A percentile compares a stretch with the other conserved stretches of the same genome.
phyloP scores from a whole-genome alignment of 1,140 invertebrate genomes.

The Aporrectodea caliginosa region DNA sequence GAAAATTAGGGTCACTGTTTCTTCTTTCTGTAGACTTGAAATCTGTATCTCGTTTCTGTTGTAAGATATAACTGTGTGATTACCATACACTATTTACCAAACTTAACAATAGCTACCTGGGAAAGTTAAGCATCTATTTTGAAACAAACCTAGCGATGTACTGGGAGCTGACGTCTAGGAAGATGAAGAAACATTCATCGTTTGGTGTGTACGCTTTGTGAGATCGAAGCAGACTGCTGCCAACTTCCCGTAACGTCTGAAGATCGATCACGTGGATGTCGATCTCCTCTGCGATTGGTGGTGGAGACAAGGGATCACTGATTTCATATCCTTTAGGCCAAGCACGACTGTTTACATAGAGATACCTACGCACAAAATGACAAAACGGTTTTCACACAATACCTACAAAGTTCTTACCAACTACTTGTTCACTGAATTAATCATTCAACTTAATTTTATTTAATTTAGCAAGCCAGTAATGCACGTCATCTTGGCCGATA shows the following conservation, averaged over 20 bases:
- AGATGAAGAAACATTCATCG: slow-evolving; percentile 85
- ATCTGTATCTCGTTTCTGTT: no score
- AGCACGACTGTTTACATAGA: slow-evolving; percentile 81
- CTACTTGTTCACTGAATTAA: no score
- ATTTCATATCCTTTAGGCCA: slow-evolving; percentile 78
- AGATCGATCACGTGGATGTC: slow-evolving; percentile 86
- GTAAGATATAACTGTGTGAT: no score
- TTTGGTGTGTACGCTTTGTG: slow-evolving; percentile 83
- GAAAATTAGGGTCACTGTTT: no score
- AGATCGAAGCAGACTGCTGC: slow-evolving; percentile 75
- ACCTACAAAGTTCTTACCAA: no score
- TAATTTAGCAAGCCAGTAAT: no score
- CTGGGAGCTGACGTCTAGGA: slow-evolving; percentile 77
- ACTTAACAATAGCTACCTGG: no score
- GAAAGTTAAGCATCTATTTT: slow-evolving; percentile 18
- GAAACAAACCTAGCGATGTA: slow-evolving; percentile 74
- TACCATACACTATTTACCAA: no score
- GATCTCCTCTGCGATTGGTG: slow-evolving; percentile 85
- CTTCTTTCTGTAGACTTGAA: no score
- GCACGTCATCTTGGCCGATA: no score
- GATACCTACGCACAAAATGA: slow-evolving; percentile 62
- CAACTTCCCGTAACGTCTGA: slow-evolving; percentile 71
- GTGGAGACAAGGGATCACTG: slow-evolving; percentile 73
- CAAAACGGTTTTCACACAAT: no score
- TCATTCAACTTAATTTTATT: no score